Conservation (phyloP, 2,797 vertebrate genomes). For the Helarctos malayanus region DNA sequence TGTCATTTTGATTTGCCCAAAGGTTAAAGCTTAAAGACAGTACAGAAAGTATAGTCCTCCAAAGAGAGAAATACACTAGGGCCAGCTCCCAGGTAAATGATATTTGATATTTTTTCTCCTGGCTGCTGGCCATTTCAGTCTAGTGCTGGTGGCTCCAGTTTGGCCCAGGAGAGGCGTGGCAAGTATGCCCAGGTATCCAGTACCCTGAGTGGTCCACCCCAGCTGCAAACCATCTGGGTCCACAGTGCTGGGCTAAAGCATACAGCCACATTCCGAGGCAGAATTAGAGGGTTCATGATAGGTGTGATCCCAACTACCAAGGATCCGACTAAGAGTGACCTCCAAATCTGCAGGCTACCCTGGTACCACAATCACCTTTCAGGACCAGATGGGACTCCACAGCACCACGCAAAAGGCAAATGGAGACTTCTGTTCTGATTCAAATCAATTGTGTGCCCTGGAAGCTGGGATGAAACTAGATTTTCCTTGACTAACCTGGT, state of each 20-base stretch:
- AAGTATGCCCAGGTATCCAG: not conserved
- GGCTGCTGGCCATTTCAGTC: not conserved
- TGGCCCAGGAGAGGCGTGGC: not conserved
- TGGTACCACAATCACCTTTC: not conserved
- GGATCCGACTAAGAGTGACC: not conserved
- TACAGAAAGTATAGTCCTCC: not conserved
- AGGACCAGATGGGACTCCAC: not conserved
- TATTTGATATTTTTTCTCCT: constrained; percentile 48
- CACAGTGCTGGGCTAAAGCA: not conserved
- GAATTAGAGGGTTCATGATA: not conserved
- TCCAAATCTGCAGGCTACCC: not conserved
- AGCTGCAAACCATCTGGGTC: not conserved
- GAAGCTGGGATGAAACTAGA: not conserved
- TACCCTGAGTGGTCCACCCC: no score
- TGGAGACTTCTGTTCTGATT: not conserved
- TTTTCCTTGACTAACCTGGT: not conserved
- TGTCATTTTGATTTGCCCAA: constrained; percentile 80
- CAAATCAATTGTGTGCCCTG: not conserved
- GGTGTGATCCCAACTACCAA: not conserved
- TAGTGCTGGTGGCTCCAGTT: not conserved
- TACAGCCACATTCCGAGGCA: not conserved
- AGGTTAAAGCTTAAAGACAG: constrained; percentile 71
- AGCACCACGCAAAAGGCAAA: not conserved
- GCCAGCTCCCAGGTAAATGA: constrained; percentile 35
- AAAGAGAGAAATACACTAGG: constrained; percentile 49